Conservation (phyloP, 2,797 vertebrate species). For the Sebastes cheni region DNA sequence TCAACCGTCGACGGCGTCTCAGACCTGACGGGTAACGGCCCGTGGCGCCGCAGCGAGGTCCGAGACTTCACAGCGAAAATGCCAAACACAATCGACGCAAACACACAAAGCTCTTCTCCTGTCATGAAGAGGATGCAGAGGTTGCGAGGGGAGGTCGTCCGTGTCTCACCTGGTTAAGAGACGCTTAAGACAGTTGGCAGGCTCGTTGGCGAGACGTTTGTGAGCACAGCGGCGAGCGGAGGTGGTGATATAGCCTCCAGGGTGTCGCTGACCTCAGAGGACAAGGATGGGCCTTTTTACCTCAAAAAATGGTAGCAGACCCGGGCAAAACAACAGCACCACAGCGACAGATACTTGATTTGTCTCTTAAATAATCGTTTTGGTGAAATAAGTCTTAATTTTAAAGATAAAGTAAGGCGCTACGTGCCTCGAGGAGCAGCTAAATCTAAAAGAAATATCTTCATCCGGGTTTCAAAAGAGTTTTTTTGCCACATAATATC, state of each 20-base stretch:
- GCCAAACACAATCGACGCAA: slow-evolving; percentile 53
- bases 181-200: slow-evolving; percentile 40
- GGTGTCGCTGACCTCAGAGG: slow-evolving; percentile 15
- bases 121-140: slow-evolving; percentile 47
- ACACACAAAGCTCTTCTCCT: slow-evolving; percentile 32
- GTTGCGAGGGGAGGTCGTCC: slow-evolving; percentile 23
- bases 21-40: slow-evolving; percentile 59
- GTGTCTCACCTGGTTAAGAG: slow-evolving; percentile 77
- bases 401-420: background rate
- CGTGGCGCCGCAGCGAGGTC: slow-evolving; percentile 17
- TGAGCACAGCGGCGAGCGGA: background rate
- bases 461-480: background rate
- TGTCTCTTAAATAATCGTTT: background rate
- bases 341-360: background rate
- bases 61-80: slow-evolving; percentile 44
- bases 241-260: slow-evolving; percentile 23
- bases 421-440: background rate
- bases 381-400: background rate
- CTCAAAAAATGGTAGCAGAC: background rate
- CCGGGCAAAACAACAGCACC: background rate
- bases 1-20: slow-evolving; percentile 38
- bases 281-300: slow-evolving; percentile 43
- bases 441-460: background rate
- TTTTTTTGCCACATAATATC: background rate
- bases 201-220: slow-evolving; percentile 11